phyloP scores from a whole-genome alignment of 2,113 vertebrate species.

The Peromyscus polionotus region DNA sequence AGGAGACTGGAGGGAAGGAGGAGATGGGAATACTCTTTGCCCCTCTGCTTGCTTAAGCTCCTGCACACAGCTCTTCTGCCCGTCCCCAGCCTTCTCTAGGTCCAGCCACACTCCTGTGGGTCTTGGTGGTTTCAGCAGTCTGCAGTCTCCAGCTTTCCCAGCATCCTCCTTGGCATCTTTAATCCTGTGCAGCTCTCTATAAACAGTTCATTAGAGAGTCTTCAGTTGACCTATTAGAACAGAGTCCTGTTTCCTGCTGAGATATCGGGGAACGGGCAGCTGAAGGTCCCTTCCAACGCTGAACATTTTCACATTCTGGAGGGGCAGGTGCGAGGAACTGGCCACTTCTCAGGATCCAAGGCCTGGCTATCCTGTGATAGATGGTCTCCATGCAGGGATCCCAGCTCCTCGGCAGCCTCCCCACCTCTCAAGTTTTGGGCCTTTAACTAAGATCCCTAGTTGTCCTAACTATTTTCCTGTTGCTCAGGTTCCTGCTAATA shows the following conservation, averaged over 20 bases:
- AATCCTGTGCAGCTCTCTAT: neutral
- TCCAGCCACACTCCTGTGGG: neutral
- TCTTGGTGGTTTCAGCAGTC: neutral
- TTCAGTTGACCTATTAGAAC: neutral
- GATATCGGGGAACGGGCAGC: neutral
- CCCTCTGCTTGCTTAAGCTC: neutral
- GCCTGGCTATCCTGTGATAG: neutral
- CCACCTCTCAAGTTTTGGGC: neutral
- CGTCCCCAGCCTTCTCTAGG: neutral
- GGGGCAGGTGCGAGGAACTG: neutral
- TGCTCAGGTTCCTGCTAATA: neutral
- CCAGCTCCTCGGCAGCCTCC: neutral
- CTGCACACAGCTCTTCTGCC: too few relatives aligned
- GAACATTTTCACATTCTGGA: neutral
- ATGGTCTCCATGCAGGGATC: neutral
- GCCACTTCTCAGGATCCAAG: accelerated
- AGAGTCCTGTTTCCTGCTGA: conserved; percentile 20
- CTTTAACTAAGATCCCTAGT: neutral
- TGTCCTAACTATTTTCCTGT: neutral
- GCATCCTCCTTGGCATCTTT: conserved; percentile 8
- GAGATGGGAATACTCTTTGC: neutral
- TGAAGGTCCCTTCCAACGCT: neutral
- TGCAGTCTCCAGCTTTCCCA: neutral
- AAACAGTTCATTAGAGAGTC: neutral
- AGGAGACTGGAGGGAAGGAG: neutral